Percentiles rank a stretch among this genome's conserved stretches.
phyloP scores from a whole-genome alignment of 2,797 vertebrate genomes.

The Galaxias olidus region DNA sequence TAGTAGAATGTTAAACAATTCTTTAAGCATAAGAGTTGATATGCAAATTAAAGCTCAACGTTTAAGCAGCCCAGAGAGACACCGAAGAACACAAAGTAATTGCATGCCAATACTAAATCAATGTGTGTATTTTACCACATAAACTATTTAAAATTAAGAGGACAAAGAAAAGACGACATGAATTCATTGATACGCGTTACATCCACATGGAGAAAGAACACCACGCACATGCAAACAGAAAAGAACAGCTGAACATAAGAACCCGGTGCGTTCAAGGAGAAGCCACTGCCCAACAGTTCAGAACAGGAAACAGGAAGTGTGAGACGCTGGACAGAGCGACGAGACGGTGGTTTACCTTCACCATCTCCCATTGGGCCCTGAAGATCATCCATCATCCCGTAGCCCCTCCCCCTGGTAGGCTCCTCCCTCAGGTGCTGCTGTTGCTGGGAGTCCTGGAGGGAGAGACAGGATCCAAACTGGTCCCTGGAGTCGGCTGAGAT shows the following conservation, averaged over 20 bases:
- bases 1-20: conserved; percentile 35
- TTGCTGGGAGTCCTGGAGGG: conserved; percentile 89
- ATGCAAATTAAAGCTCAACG: conserved; percentile 54
- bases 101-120: background rate
- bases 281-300: conserved; percentile 59
- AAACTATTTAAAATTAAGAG: conserved; percentile 43
- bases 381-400: conserved; percentile 97
- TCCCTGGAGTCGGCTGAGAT: conserved; percentile 98
- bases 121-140: conserved; percentile 14
- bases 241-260: too few species aligned
- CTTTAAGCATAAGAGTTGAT: conserved; percentile 47
- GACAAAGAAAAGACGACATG: conserved; percentile 7
- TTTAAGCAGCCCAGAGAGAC: conserved; percentile 26
- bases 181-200: background rate
- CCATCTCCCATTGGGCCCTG: conserved; percentile 98
- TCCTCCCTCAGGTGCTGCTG: conserved; percentile 97
- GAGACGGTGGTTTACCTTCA: conserved; percentile 90
- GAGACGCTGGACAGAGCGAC: conserved; percentile 50
- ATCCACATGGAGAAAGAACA: conserved; percentile 43
- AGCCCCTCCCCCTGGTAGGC: conserved; percentile 88
- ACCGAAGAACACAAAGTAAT: conserved; percentile 4
- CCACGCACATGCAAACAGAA: conserved; percentile 77
- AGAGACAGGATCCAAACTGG: conserved; percentile 98
- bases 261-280: too few species aligned
- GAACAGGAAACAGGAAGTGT: conserved; percentile 68